phyloP scores from a whole-genome alignment of 2,888 invertebrate species.

The Cyclophora punctaria region DNA sequence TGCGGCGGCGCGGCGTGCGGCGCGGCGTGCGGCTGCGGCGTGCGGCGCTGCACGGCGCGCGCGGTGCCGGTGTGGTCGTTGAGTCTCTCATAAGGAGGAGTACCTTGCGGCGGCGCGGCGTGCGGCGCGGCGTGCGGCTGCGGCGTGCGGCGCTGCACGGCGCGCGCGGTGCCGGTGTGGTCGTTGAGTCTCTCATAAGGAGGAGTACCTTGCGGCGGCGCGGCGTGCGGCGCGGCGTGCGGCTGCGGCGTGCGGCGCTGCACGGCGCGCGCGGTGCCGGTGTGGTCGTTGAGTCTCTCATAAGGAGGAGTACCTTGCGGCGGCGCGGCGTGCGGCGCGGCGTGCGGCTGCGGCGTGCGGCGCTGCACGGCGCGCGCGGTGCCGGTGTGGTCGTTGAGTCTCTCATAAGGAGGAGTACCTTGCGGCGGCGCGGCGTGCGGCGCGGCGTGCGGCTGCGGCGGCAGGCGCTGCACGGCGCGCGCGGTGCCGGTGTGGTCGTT shows the following conservation, averaged over 20 bases:
- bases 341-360: slow-evolving; percentile 70
- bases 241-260: slow-evolving; percentile 80
- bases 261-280: slow-evolving; percentile 92
- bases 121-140: slow-evolving; percentile 31
- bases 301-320: too few relatives aligned
- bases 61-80: slow-evolving; percentile 94
- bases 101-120: slow-evolving; percentile 20
- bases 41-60: slow-evolving; percentile 94
- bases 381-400: slow-evolving; percentile 93
- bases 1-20: slow-evolving; percentile 26
- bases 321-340: slow-evolving; percentile 24
- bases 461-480: slow-evolving; percentile 94
- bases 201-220: slow-evolving; percentile 23
- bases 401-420: neutral
- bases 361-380: slow-evolving; percentile 97
- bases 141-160: slow-evolving; percentile 89
- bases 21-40: slow-evolving; percentile 53
- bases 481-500: slow-evolving; percentile 94
- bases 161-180: slow-evolving; percentile 90
- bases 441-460: slow-evolving; percentile 53
- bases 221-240: slow-evolving; percentile 23
- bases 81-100: slow-evolving; percentile 52
- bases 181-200: too few relatives aligned
- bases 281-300: slow-evolving; percentile 99
- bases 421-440: slow-evolving; percentile 26